Evolutionary conservation across 1,140 invertebrate genomes (phyloP), one percentile per base, ranked within the genome.

Genomic region (Leucophenga varia): DNA sequence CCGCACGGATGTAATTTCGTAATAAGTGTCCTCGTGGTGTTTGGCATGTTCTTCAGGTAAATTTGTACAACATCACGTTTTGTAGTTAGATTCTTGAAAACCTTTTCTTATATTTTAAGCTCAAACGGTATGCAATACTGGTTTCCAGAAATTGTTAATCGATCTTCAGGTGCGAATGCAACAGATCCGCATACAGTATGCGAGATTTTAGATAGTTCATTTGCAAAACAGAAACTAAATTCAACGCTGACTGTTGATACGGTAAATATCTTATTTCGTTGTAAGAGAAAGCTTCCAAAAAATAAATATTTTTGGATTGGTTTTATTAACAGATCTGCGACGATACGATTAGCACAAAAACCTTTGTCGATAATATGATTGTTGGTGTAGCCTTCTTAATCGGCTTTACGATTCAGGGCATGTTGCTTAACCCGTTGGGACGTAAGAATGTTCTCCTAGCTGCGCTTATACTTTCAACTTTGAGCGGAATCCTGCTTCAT

Each of bases 141-240:
- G 75, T 76, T 73, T 55, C 75, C 76, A 2, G 72, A 77, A 43
- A 76, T 77, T 47, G 63, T 75, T 2, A 77, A 76, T 35, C 69
- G 72, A 36, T 56, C 73, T 1, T 57, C 67, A 2, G 57, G 49
- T 9, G 20, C 41, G 2, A 49, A 47, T 42, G 47, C 41, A 7
- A 42, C 35, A 7, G 55, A 54, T 19, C 53, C 49, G 3, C 55
- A 54, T 1, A 72, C 69, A 2, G 59, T 72, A 3, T 72, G 69
- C 30, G 54, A 65, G 44, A 59, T 67, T 37, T 43, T 72, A 16
- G 52, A 59, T 5, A 57, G 39, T 9, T 57, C 52, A 0, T 55
- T 52, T 8, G 18, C 19, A 2, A 35, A 52, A 17, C 39, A 51
- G 2, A 20, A 21, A 2, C 12, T 47, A n/a, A 47, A 42, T 21